Evolutionary conservation across 23 tunicate genomes (phyloP).

Genomic region (Oikopleura vanhoeffeni): DNA sequence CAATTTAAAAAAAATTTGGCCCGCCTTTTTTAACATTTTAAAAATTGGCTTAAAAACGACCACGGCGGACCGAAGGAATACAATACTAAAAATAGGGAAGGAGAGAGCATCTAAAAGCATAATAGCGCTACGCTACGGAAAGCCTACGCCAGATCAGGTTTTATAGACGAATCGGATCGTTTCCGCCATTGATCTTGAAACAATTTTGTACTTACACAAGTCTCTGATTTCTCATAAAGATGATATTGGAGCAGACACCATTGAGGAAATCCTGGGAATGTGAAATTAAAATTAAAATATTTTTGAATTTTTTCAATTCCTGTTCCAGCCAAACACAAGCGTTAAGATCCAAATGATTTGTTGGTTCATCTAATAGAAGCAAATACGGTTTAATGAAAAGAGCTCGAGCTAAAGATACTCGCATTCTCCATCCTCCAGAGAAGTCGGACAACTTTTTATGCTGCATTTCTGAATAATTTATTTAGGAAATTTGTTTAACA

Average conservation of each 20-base stretch:
- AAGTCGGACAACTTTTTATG: constrained; percentile 52
- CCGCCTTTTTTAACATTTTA: too few species aligned
- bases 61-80: too few species aligned
- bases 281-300: constrained; percentile 57
- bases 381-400: constrained; percentile 67
- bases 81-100: too few species aligned
- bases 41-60: too few species aligned
- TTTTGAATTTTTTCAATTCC: constrained; percentile 68
- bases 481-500: too few species aligned
- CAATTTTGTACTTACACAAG: constrained; percentile 16
- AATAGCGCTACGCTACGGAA: too few species aligned
- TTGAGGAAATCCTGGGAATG: constrained; percentile 86
- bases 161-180: too few species aligned
- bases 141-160: too few species aligned
- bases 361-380: constrained; percentile 73
- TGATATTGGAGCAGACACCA: constrained; percentile 66
- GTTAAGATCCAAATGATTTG: constrained; percentile 70
- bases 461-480: constrained; percentile 26
- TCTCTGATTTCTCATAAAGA: constrained; percentile 36
- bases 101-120: too few species aligned
- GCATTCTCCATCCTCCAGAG: constrained; percentile 95
- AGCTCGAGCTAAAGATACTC: constrained; percentile 87
- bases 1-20: too few species aligned
- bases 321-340: constrained; percentile 94
- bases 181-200: too few species aligned